Conservation (phyloP, 2,797 vertebrate genomes). For the Adelosebastes latens region DNA sequence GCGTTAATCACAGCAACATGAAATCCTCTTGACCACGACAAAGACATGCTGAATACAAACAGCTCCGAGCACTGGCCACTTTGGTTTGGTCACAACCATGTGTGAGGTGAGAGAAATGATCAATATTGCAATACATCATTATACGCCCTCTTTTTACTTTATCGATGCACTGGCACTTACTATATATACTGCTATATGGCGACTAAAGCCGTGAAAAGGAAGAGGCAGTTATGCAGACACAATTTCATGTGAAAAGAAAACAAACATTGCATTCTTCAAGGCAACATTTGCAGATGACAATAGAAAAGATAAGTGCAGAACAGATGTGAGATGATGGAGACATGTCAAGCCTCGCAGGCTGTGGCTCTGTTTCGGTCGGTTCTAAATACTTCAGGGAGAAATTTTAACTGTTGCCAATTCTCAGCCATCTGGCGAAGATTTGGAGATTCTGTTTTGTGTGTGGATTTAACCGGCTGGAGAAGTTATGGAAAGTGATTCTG, state of each 20-base stretch:
- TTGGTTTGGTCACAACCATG: background rate
- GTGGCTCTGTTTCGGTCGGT: background rate
- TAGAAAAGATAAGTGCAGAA: background rate
- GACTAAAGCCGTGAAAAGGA: background rate
- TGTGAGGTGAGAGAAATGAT: background rate
- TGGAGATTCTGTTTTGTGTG: background rate
- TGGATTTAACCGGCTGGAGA: background rate
- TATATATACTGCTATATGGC: background rate
- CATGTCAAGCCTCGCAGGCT: background rate
- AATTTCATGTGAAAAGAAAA: background rate
- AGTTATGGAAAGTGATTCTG: slow-evolving; percentile 7
- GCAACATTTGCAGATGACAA: background rate
- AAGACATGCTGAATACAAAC: background rate
- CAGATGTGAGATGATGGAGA: slow-evolving; percentile 40
- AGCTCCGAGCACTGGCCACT: background rate
- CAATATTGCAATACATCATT: background rate
- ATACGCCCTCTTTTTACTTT: background rate
- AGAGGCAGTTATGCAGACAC: background rate
- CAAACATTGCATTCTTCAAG: background rate
- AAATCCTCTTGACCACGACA: slow-evolving; percentile 12
- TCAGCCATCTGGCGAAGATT: slow-evolving; percentile 33
- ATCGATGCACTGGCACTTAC: background rate
- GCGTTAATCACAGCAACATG: slow-evolving; percentile 28
- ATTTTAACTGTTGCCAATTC: slow-evolving; percentile 15
- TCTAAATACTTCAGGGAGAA: slow-evolving; percentile 19